Conservation (phyloP, 2,797 vertebrate genomes). For the Microchirus variegatus region DNA sequence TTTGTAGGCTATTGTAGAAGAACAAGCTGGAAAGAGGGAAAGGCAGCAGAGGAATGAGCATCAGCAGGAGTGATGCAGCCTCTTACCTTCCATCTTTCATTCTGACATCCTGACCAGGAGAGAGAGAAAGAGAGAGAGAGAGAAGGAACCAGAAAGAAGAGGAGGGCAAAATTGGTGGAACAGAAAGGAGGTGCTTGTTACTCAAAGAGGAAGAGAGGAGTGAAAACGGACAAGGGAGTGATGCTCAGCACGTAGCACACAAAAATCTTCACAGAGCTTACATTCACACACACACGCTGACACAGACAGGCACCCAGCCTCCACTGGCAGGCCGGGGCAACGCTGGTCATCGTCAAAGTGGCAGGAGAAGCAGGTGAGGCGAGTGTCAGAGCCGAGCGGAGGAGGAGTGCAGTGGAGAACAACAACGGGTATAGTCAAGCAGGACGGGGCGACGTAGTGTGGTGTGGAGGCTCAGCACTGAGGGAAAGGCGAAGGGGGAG, state of each 20-base stretch:
- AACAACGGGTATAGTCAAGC: slow-evolving; percentile 26
- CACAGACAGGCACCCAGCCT: slow-evolving; percentile 54
- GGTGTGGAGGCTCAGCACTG: slow-evolving; percentile 65
- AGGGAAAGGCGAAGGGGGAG: slow-evolving; percentile 61
- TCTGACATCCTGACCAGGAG: slow-evolving; percentile 55
- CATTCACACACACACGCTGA: slow-evolving; percentile 35
- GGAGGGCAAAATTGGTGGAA: slow-evolving; percentile 9
- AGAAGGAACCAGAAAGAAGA: slow-evolving; percentile 8
- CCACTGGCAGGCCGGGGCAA: slow-evolving; percentile 56
- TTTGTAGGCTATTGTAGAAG: slow-evolving; percentile 31
- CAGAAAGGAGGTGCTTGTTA: slow-evolving; percentile 31
- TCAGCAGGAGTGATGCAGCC: slow-evolving; percentile 45
- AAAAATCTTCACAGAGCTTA: slow-evolving; percentile 26
- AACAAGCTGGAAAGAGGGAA: slow-evolving; percentile 9
- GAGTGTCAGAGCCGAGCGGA: slow-evolving; percentile 39
- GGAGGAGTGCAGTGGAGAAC: slow-evolving; percentile 47
- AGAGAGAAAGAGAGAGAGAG: slow-evolving; percentile 5
- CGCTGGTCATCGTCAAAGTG: slow-evolving; percentile 63
- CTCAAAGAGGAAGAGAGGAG: slow-evolving; percentile 40
- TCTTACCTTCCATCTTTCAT: slow-evolving; percentile 29
- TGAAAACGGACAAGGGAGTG: slow-evolving; percentile 20
- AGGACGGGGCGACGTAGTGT: slow-evolving; percentile 57
- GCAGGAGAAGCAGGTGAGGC: slow-evolving; percentile 71
- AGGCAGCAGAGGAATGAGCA: slow-evolving; percentile 38
- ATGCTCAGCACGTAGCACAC: slow-evolving; percentile 30